Evolutionary conservation across 2,797 vertebrate genomes (phyloP).

Genomic region (Limosa lapponica): DNA sequence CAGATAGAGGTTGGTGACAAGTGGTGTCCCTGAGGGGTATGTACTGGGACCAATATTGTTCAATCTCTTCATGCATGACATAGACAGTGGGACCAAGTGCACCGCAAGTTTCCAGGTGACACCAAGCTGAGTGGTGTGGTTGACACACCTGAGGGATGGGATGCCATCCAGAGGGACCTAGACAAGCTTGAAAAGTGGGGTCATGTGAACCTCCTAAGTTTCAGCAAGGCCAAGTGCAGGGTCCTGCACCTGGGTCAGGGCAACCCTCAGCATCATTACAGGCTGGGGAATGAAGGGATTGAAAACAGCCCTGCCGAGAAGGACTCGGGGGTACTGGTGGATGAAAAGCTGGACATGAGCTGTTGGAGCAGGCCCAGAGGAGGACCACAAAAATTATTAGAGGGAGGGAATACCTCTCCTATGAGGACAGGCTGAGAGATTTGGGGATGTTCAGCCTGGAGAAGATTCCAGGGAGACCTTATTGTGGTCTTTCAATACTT

Average conservation of each 20-base stretch:
- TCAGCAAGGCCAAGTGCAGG: neutral
- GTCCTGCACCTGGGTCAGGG: neutral
- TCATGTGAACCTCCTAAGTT: neutral
- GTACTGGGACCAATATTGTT: neutral
- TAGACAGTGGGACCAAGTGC: neutral
- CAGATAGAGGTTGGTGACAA: neutral
- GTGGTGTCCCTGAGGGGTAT: too few species aligned
- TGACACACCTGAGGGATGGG: fast-evolving
- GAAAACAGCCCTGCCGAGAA: neutral
- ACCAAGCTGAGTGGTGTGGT: neutral
- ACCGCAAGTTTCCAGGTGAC: neutral
- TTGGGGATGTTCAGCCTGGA: neutral
- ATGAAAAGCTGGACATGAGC: neutral
- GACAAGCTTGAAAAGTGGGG: neutral
- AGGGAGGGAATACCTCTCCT: neutral
- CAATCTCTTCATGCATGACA: neutral
- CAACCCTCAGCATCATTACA: neutral
- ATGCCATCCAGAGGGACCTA: neutral
- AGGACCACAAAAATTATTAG: neutral
- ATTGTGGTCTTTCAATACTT: neutral
- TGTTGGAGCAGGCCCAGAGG: neutral
- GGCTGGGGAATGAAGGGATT: neutral
- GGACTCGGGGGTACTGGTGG: neutral
- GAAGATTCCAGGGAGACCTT: neutral
- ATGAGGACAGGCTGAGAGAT: neutral